Evolutionary conservation across 2,888 invertebrate genomes (phyloP).

Genomic region (Thyatira batis): DNA sequence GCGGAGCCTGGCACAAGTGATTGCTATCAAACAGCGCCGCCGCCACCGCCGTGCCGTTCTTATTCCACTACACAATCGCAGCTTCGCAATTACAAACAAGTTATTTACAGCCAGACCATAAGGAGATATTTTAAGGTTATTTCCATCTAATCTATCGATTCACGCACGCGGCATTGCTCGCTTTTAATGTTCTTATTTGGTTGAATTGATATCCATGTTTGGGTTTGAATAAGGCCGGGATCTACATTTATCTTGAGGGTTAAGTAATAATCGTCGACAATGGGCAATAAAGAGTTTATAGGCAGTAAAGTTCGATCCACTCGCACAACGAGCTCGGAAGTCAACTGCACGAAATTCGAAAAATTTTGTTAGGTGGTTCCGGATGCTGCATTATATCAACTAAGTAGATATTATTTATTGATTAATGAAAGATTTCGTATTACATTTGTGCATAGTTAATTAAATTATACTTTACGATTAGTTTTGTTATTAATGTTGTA

Average conservation of each 20-base stretch:
- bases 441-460: no score
- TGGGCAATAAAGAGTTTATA: slow-evolving; percentile 81
- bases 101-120: slow-evolving; percentile 60
- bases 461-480: no score
- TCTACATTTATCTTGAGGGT: slow-evolving; percentile 63
- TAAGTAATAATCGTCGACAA: slow-evolving; percentile 81
- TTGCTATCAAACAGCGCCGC: slow-evolving; percentile 54
- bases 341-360: slow-evolving; percentile 58
- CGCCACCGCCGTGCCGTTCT: no score
- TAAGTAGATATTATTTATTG: no score
- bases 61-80: slow-evolving; percentile 53
- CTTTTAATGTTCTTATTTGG: slow-evolving; percentile 39
- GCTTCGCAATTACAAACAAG: slow-evolving; percentile 62
- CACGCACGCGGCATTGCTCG: slow-evolving; percentile 45
- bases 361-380: slow-evolving; percentile 39
- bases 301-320: slow-evolving; percentile 78
- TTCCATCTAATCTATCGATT: slow-evolving; percentile 58
- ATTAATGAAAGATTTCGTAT: no score
- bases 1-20: slow-evolving; percentile 47
- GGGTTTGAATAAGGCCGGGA: slow-evolving; percentile 28
- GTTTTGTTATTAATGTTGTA: no score
- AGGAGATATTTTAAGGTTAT: slow-evolving; percentile 59
- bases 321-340: slow-evolving; percentile 62
- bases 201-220: slow-evolving; percentile 32
- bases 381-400: slow-evolving; percentile 39